These are phyloP conservation scores for Podocnemis expansa DNA, from an alignment of 2,113 vertebrate genomes.

Conservation along the genomic window DNA sequence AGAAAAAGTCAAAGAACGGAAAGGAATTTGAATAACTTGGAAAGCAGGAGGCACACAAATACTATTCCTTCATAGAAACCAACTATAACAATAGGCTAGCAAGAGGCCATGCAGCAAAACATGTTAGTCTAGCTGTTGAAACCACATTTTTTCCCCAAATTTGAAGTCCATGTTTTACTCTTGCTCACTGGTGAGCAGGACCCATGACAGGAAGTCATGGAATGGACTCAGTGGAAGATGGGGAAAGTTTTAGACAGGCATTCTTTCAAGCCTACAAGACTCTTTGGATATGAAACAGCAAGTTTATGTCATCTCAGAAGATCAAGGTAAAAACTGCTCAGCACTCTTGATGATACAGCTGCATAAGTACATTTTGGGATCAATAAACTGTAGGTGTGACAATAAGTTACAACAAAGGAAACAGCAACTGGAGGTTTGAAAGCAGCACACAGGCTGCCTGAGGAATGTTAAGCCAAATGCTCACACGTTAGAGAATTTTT, in stretches of 20 bases:
- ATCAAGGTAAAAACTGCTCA: neutral
- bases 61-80: fast-evolving
- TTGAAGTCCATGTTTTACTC: fast-evolving
- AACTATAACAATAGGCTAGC: neutral
- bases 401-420: fast-evolving
- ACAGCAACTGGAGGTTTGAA: fast-evolving
- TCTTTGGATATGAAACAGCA: neutral
- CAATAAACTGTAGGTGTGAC: neutral
- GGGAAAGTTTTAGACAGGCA: neutral
- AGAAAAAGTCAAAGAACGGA: conserved; percentile 36
- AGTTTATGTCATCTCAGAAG: neutral
- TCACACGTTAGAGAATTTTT: neutral
- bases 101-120: neutral
- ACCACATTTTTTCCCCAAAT: neutral
- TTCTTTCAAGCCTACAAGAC: neutral
- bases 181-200: fast-evolving
- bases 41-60: neutral
- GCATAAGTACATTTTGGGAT: neutral
- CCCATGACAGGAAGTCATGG: neutral
- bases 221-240: neutral
- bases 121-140: neutral
- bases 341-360: neutral
- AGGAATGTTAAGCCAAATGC: neutral
- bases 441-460: neutral
- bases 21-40: fast-evolving